Evolutionary conservation across 2,888 invertebrate genomes (phyloP), one percentile per base, ranked within the genome.

Genomic region (Rapana venosa): DNA sequence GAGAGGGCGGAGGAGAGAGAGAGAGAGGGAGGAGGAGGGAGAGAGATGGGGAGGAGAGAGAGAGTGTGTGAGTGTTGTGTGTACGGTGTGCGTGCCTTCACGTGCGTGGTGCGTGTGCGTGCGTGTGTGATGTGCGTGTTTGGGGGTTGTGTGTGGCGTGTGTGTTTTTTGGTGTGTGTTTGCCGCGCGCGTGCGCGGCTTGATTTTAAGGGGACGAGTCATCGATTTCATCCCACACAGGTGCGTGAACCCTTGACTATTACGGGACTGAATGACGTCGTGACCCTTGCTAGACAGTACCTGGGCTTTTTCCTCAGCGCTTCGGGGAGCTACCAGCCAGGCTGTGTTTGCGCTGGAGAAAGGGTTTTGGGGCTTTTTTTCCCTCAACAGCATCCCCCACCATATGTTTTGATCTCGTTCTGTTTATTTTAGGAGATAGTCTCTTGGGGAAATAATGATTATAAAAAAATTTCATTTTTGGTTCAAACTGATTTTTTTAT

Each of bases 191-290:
- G 66, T 13, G 13, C 26, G 13, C 26, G 66, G 66, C 13, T 2
- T 66, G 66, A n/a, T n/a, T n/a, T n/a, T n/a, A n/a, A 17, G 74
- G 8, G 74, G 47, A 2, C 47, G n/a, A 47, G 47, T 47, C 47
- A 47, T 47, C 8, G 47, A 47, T 47, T 47, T 47, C 47, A 5
- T 74, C 36, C 35, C 17, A 15, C 17, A 26, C 92, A 95, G 95
- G 95, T 91, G 94, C 15, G 93, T 93, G 13, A 93, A 94, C 81
- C 92, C 11, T 90, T 94, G 61, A 93, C 94, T 95, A 94, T 88
- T 94, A 94, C 87, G n/a, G 94, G 94, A 0, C 88, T 95, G 87
- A 26, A 90, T 94, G 58, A 93, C 93, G 26, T 94, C 95, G 91
- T 92, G 0, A 92, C 93, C 32, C 90, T 94, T 30, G 93, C 93